phyloP scores from a whole-genome alignment of 2,888 invertebrate species.

The Synergus umbraculus region DNA sequence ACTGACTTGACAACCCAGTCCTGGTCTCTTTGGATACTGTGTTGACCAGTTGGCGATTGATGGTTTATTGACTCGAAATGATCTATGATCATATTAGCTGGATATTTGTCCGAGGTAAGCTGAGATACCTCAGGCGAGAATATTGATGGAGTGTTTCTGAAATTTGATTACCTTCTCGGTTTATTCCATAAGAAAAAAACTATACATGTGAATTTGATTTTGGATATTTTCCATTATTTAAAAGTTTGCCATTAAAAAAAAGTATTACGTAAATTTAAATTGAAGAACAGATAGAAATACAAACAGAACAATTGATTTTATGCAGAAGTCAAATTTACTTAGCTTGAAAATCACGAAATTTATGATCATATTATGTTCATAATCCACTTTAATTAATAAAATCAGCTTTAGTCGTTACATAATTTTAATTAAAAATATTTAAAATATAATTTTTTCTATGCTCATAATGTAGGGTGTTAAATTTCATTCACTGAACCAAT shows the following conservation, averaged over 20 bases:
- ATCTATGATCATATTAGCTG: constrained; percentile 19
- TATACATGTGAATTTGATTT: not conserved
- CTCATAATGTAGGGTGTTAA: not conserved
- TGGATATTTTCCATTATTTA: too few species aligned
- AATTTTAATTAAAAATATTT: not conserved
- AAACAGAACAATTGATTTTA: too few species aligned
- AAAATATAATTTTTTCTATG: not conserved
- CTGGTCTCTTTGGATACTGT: constrained; percentile 10
- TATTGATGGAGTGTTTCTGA: not conserved
- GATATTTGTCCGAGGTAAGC: constrained; percentile 16
- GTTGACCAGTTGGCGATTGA: constrained; percentile 18
- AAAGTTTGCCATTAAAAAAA: too few species aligned
- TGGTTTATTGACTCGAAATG: constrained; percentile 29
- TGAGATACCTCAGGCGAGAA: not conserved
- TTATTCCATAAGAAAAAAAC: not conserved
- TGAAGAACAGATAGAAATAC: too few species aligned
- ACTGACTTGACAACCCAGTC: not conserved
- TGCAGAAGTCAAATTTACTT: too few species aligned
- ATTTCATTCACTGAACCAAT: not conserved
- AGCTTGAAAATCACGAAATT: not conserved
- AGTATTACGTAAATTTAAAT: too few species aligned
- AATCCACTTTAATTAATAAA: not conserved
- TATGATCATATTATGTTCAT: not conserved
- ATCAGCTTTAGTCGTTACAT: not conserved
- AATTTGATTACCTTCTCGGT: not conserved